These are phyloP conservation scores for Amblyteles armatorius DNA, from an alignment of 2,888 invertebrate species.

Conservation along the genomic window DNA sequence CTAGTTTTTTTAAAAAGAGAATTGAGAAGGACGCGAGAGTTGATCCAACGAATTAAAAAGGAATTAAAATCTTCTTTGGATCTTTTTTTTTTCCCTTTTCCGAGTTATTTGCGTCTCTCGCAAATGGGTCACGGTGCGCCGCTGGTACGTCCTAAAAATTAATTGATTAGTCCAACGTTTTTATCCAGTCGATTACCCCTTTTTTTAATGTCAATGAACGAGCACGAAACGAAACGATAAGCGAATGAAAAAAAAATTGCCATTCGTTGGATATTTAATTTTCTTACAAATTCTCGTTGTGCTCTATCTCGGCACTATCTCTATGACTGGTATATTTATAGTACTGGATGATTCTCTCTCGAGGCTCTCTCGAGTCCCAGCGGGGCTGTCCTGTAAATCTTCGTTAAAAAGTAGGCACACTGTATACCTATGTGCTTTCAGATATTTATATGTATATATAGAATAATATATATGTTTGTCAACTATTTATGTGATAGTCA, in stretches of 20 bases:
- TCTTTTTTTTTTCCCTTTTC: constrained; percentile 1
- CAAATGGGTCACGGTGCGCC: constrained; percentile 37
- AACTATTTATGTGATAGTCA: constrained; percentile 1
- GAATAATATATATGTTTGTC: background rate
- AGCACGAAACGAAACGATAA: constrained; percentile 1
- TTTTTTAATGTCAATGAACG: constrained; percentile 5
- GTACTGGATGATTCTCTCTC: constrained; percentile 35
- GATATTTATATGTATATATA: constrained; percentile 3
- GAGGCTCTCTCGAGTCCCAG: constrained; percentile 51
- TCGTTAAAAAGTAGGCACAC: constrained; percentile 67
- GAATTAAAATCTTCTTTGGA: constrained; percentile 30
- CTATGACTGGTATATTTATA: background rate
- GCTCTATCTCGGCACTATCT: background rate
- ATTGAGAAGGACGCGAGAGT: constrained; percentile 40
- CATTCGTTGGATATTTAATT: background rate
- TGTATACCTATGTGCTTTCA: constrained; percentile 13
- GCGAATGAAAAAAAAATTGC: constrained; percentile 2
- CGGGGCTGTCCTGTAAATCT: constrained; percentile 69
- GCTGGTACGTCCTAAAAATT: constrained; percentile 34
- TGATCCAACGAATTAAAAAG: constrained; percentile 50
- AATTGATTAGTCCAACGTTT: constrained; percentile 29
- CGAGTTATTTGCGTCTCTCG: constrained; percentile 34
- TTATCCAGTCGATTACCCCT: background rate
- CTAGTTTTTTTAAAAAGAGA: constrained; percentile 30
- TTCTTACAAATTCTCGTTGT: constrained; percentile 9